Evolutionary conservation across 2,797 vertebrate genomes (phyloP), one percentile per base, ranked within the genome.

Genomic region (Geotrypetes seraphini): DNA sequence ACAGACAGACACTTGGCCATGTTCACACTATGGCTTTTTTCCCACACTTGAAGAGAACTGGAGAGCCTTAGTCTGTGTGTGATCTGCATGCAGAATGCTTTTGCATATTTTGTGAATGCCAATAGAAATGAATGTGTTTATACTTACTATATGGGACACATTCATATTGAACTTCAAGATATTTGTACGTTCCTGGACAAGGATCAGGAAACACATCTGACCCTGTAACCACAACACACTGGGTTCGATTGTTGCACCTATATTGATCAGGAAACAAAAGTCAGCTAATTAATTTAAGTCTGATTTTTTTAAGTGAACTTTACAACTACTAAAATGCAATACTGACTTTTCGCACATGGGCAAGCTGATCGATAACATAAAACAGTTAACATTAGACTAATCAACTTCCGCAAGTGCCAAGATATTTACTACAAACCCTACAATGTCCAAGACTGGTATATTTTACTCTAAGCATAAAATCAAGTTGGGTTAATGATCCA

Each of bases 121-220:
- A 69, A 66, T 53, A 78, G 75, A 68, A 66, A 72, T 52, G 63
- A 58, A 64, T 63, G n/a, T n/a, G n/a, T n/a, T n/a, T 58, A 66
- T 89, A 99, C 96, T 99, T 96, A 99, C 96, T 99, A 77, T 98
- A 99, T 81, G 95, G 96, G 57, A 98, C 96, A 85, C 96, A 99
- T 83, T 99, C 96, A 89, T 99, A 98, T 63, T 98, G 96, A 85
- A 99, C 95, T 88, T 99, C 94, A 81, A 99, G 89, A 50, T 98
- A 99, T 67, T 99, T 99, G 82, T 99, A 98, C 31, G 95, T 97
- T 69, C 96, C 96, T 10, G 95, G 96, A 71, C 94, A 98, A 42
- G 95, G 96, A 79, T 99, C 95, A 58, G 95, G 95, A 84, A 99
- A 99, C 60, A 97, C 94, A 55, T 98, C 96, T 60, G 90, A 92